A percentile compares a stretch with the other conserved stretches of the same genome.
These are phyloP conservation scores for Sardina pilchardus DNA, from an alignment of 2,113 vertebrate genomes.

Conservation along the genomic window DNA sequence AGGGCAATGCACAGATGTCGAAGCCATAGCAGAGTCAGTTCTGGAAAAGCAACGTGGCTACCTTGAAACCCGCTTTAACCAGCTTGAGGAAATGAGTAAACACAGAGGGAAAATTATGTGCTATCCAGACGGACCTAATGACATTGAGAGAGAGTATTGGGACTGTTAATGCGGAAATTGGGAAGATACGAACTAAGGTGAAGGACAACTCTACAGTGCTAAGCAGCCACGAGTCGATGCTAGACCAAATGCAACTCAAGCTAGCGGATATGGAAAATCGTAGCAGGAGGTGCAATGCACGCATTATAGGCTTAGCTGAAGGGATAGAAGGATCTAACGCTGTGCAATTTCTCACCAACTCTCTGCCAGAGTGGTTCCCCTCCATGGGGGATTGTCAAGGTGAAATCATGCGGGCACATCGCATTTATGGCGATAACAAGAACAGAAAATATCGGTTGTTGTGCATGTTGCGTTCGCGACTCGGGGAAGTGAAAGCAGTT, in stretches of 20 bases:
- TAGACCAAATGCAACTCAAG: conserved; percentile 21
- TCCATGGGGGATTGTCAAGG: neutral
- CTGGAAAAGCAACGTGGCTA: neutral
- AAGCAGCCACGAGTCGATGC: neutral
- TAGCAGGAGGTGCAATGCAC: conserved; percentile 9
- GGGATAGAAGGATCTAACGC: conserved; percentile 8
- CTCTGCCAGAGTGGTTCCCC: conserved; percentile 11
- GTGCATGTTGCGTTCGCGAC: too few species aligned
- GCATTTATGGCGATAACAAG: neutral
- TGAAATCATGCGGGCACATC: conserved; percentile 13
- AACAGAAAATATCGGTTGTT: too few species aligned
- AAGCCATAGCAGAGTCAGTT: neutral
- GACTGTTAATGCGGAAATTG: conserved; percentile 4
- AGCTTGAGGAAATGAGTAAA: neutral
- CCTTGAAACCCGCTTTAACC: neutral
- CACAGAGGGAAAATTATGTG: neutral
- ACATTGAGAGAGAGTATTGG: conserved; percentile 1
- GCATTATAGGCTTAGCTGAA: neutral
- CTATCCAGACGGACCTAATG: neutral
- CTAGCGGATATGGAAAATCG: conserved; percentile 33
- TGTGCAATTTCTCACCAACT: conserved; percentile 14
- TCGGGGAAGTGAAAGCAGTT: too few species aligned
- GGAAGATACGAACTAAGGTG: neutral
- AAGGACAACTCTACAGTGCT: neutral
- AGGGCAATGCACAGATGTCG: neutral